Base-by-base conservation (phyloP, 2,888 invertebrate species). In the Lumbricus terrestris region DNA sequence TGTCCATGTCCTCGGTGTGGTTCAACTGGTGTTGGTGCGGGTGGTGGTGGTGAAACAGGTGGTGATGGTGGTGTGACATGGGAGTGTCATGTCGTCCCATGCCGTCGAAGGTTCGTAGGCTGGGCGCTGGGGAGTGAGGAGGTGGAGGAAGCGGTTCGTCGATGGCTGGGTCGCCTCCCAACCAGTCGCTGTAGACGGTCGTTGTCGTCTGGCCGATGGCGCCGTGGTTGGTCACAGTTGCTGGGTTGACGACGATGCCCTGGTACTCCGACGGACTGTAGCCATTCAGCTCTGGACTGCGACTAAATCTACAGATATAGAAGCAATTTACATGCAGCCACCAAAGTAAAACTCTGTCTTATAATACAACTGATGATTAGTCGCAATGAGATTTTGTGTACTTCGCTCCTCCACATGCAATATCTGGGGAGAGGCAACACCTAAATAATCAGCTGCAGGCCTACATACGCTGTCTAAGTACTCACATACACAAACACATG, bases 231-330 rank as follows among this genome's bases (percentile, higher is more conserved):
- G 34, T 8, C 34, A 38, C 40, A 4, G 90, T 29, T n/a, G 90
- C 18, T 37, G 90, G 37, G 89, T 90, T 90, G 82, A 91, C 90
- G 16, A 91, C 89, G 88, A 91, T 91, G 90, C 91, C 90, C 42
- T 91, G 91, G 42, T 91, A 91, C 40, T 90, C 91, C n/a, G 91
- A 85, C 11, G 91, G 47, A 35, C 37, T 89, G 47, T 85, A 85
- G 29, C 35, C 42, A 47, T 40, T 90, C 85, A 85, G 85, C 85
- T n/a, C 69, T 69, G 69, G 69, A n/a, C 69, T 69, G 69, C 13
- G 69, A 69, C 69, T n/a, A n/a, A 69, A 69, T 69, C 69, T 69
- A 69, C 69, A 69, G 69, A 69, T n/a, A 69, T 0, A 69, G 69
- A n/a, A 0, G 16, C 2, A n/a, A 69, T n/a, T n/a, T 69, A 3